Evolutionary conservation across 1,140 invertebrate genomes (phyloP).

Genomic region (Yoshiicerus persimilis): DNA sequence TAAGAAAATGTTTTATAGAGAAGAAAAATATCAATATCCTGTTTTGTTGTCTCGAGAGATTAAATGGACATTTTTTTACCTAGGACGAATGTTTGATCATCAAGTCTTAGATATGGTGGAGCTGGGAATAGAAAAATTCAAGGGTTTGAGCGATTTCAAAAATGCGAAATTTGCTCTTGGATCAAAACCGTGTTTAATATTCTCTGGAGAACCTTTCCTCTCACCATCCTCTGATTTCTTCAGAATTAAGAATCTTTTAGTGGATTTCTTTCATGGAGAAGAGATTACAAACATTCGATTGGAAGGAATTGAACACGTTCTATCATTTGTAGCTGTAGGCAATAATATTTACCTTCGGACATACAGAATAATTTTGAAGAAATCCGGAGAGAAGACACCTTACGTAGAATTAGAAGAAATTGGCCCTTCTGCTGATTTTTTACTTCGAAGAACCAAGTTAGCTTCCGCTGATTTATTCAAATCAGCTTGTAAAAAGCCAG

Average conservation of each 20-base stretch:
- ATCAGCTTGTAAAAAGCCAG: conserved; percentile 79
- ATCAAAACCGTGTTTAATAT: conserved; percentile 88
- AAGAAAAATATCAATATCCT: conserved; percentile 34
- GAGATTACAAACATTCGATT: conserved; percentile 76
- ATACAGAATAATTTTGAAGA: conserved; percentile 87
- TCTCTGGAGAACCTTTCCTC: conserved; percentile 91
- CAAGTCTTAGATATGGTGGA: conserved; percentile 95
- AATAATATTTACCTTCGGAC: conserved; percentile 76
- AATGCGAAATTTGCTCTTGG: conserved; percentile 76
- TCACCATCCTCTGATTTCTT: conserved; percentile 70
- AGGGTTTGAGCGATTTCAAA: conserved; percentile 75
- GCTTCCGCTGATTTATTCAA: conserved; percentile 90
- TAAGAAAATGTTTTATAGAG: conserved; percentile 43
- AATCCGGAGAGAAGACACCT: conserved; percentile 83
- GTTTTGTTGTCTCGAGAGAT: too few species aligned
- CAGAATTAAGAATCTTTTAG: conserved; percentile 83
- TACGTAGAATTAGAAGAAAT: conserved; percentile 91
- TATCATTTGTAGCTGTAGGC: conserved; percentile 81
- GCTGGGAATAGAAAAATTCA: conserved; percentile 83
- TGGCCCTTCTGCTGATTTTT: conserved; percentile 88
- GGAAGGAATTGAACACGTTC: conserved; percentile 88
- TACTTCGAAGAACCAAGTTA: conserved; percentile 78
- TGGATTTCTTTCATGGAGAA: conserved; percentile 92
- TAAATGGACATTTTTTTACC: conserved; percentile 15
- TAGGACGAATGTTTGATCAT: conserved; percentile 81